Evolutionary conservation across 2,113 vertebrate genomes (phyloP).

Genomic region (Pomatorhinus ruficollis): DNA sequence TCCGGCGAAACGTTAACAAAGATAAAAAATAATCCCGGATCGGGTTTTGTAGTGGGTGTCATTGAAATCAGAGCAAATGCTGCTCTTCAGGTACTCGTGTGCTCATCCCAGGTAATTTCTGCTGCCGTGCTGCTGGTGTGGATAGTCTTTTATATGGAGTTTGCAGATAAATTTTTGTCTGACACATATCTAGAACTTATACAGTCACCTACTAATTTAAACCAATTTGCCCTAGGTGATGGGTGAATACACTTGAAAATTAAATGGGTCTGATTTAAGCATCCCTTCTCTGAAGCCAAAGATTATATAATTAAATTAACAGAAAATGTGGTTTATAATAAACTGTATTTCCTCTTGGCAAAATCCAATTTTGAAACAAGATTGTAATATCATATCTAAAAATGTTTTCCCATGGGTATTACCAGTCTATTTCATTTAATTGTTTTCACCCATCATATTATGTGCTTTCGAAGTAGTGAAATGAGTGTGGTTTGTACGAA

Average conservation of each 20-base stretch:
- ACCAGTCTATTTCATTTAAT: conserved; percentile 58
- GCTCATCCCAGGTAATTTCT: conserved; percentile 7
- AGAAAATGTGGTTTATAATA: conserved; percentile 68
- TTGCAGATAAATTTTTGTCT: conserved; percentile 22
- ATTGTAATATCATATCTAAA: conserved; percentile 61
- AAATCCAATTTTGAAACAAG: conserved; percentile 70
- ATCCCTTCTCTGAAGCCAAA: conserved; percentile 54
- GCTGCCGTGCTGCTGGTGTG: neutral
- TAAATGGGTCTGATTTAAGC: conserved; percentile 56
- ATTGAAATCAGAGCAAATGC: neutral
- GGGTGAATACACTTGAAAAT: conserved; percentile 49
- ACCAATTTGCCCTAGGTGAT: conserved; percentile 42
- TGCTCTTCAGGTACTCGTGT: neutral
- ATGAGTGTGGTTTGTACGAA: neutral
- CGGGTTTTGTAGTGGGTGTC: neutral
- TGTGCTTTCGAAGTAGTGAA: conserved; percentile 4
- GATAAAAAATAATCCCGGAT: neutral
- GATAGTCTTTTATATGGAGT: neutral
- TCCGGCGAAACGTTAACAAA: conserved; percentile 58
- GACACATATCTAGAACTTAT: conserved; percentile 16
- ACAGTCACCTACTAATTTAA: conserved; percentile 48
- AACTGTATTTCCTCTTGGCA: conserved; percentile 64
- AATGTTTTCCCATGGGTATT: conserved; percentile 65
- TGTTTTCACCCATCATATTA: conserved; percentile 56
- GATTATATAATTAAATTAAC: conserved; percentile 74